Conservation (phyloP, 2,888 invertebrate genomes). For the Drosophila prolongata region DNA sequence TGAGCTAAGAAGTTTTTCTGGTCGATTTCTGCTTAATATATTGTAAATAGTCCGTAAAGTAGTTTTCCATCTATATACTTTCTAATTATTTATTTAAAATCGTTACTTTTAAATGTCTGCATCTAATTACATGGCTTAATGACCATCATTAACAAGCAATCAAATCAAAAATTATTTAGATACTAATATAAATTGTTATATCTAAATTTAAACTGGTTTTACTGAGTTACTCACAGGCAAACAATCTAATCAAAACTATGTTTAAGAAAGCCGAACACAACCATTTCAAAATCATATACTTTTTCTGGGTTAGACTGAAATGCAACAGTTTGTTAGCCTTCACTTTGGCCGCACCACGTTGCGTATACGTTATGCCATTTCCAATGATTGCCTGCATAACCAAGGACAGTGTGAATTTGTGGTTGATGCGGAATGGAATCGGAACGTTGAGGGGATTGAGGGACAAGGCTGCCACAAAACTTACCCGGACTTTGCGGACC, state of each 20-base stretch:
- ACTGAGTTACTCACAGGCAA: no score
- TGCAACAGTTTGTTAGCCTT: constrained; percentile 21
- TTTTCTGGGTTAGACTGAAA: neutral
- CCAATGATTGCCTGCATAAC: constrained; percentile 7
- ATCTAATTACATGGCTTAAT: no score
- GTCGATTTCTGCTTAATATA: no score
- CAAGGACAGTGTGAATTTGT: neutral
- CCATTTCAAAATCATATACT: neutral
- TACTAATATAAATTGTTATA: no score
- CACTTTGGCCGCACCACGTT: neutral
- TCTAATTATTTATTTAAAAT: no score
- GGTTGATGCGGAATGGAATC: neutral
- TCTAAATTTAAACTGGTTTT: no score
- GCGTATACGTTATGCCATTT: constrained; percentile 23
- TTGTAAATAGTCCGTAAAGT: no score
- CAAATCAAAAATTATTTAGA: no score
- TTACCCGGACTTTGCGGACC: constrained; percentile 92
- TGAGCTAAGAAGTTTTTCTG: no score
- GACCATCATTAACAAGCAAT: no score
- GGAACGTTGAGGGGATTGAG: neutral
- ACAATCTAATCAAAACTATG: neutral
- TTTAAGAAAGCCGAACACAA: neutral
- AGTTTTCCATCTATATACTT: no score
- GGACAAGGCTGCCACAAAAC: constrained; percentile 36
- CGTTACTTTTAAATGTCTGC: no score